Percentiles rank a stretch among this genome's conserved stretches.
These are phyloP conservation scores for Osmerus eperlanus DNA, from an alignment of 2,113 vertebrate species.

Conservation along the genomic window DNA sequence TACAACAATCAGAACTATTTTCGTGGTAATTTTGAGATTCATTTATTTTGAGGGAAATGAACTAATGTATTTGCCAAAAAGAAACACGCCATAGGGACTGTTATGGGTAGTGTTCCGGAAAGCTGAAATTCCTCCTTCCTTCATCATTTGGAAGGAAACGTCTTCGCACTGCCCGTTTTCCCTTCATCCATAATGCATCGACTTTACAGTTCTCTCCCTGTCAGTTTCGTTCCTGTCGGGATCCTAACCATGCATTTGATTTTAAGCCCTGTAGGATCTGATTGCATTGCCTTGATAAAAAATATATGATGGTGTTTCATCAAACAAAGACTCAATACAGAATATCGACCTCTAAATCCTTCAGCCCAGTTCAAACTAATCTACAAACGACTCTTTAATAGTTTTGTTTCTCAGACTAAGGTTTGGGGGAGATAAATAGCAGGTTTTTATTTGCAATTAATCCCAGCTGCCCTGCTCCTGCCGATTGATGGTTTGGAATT, in stretches of 20 bases:
- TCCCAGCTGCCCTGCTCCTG: too few species aligned
- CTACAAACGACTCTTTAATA: not conserved
- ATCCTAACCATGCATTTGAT: conserved; percentile 47
- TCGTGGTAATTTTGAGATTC: too few species aligned
- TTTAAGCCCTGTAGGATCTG: conserved; percentile 26
- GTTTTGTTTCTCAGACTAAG: not conserved
- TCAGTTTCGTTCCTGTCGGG: conserved; percentile 32
- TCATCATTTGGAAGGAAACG: conserved; percentile 13
- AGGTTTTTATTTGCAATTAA: not conserved
- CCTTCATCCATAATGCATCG: conserved; percentile 13
- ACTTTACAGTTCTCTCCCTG: conserved; percentile 17
- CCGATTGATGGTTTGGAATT: too few species aligned
- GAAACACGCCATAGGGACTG: too few species aligned
- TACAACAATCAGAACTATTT: not conserved
- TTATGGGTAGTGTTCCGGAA: not conserved
- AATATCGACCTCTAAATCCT: too few species aligned
- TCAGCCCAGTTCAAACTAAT: too few species aligned
- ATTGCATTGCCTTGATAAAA: conserved; percentile 38
- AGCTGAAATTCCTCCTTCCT: conserved; percentile 1
- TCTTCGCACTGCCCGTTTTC: conserved; percentile 12
- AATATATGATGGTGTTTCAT: not conserved
- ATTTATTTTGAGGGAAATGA: too few species aligned
- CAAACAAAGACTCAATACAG: too few species aligned
- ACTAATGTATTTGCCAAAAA: too few species aligned
- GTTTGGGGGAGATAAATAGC: conserved; percentile 3